Evolutionary conservation across 2,888 invertebrate genomes (phyloP).

Genomic region (Ennomos erosarius): DNA sequence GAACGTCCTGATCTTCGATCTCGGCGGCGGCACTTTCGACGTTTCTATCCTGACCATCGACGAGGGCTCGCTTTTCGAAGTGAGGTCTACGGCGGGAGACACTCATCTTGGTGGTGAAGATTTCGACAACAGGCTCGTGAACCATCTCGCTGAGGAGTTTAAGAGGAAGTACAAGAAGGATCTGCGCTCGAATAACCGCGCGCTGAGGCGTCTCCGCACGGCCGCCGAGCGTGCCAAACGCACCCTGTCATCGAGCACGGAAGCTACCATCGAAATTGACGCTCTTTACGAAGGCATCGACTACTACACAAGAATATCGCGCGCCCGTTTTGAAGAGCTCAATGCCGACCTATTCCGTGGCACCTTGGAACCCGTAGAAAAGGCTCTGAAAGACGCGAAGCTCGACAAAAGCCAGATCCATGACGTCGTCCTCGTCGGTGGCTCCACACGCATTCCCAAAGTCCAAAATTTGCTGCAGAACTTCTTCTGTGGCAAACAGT

Average conservation of each 20-base stretch:
- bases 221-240: background rate
- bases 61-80: conserved; percentile 89
- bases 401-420: conserved; percentile 7
- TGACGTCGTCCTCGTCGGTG: conserved; percentile 8
- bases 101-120: conserved; percentile 89
- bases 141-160: conserved; percentile 5
- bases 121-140: conserved; percentile 85
- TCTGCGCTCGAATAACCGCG: no score
- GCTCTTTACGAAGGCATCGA: conserved; percentile 2
- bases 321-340: conserved; percentile 4
- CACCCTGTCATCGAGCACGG: conserved; percentile 7
- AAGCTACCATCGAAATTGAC: conserved; percentile 8
- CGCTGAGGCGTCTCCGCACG: no score
- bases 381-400: conserved; percentile 9
- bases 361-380: conserved; percentile 6
- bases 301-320: conserved; percentile 5
- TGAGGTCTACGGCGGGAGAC: conserved; percentile 89
- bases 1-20: conserved; percentile 76
- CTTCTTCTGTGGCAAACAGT: conserved; percentile 6
- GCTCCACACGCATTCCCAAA: conserved; percentile 5
- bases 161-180: no score
- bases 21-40: conserved; percentile 92
- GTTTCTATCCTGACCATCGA: conserved; percentile 93
- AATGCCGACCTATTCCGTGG: conserved; percentile 2
- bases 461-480: conserved; percentile 7